phyloP scores from a whole-genome alignment of 1,140 invertebrate species.

The Conus betulinus region DNA sequence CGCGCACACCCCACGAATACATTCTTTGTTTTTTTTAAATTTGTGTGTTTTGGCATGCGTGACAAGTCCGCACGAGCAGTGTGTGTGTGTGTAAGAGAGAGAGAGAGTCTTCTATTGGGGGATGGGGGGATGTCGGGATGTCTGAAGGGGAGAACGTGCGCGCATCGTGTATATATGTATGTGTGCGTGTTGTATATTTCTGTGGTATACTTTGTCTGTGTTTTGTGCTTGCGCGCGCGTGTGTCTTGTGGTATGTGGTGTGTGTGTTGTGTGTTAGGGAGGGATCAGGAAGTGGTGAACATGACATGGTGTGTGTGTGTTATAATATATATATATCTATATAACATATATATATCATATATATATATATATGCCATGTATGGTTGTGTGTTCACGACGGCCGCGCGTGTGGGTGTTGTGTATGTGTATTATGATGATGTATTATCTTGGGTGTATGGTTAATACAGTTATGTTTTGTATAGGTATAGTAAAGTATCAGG shows the following conservation, averaged over 20 bases:
- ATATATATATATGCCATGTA: neutral
- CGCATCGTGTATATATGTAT: neutral
- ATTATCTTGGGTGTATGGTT: no score
- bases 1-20: neutral
- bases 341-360: no score
- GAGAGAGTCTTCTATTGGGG: no score
- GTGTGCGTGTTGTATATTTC: neutral
- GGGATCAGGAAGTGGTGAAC: no score
- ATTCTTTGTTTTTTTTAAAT: neutral
- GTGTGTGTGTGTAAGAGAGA: neutral
- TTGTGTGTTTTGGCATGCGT: neutral
- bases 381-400: no score
- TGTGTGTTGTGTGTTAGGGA: neutral
- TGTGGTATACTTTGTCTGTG: neutral
- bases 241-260: constrained; percentile 10
- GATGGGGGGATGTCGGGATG: no score
- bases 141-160: neutral
- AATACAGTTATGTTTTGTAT: no score
- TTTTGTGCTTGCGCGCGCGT: neutral
- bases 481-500: no score
- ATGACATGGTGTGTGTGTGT: no score
- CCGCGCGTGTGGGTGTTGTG: no score
- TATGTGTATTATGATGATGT: no score
- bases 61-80: neutral
- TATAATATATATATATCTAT: no score